These are phyloP conservation scores for Steatocranus sp. DNA, from an alignment of 2,797 vertebrate species.

Conservation along the genomic window DNA sequence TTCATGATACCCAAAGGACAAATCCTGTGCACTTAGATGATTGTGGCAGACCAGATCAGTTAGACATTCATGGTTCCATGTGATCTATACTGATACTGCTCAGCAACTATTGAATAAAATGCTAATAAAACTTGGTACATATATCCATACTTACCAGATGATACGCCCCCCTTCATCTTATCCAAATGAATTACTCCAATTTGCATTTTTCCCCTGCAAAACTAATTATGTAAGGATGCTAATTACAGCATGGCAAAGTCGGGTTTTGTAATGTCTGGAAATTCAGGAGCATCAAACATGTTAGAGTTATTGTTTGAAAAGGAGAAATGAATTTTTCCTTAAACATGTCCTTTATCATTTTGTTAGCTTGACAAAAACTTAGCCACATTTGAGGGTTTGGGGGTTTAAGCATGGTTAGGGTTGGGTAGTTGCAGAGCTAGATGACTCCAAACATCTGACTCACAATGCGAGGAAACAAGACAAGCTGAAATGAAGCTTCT, in stretches of 20 bases:
- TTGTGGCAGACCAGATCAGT: background rate
- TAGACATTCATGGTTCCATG: background rate
- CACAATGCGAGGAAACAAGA: background rate
- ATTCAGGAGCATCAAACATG: background rate
- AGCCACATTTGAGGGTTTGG: background rate
- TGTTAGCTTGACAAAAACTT: background rate
- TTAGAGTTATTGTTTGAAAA: background rate
- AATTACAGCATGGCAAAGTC: background rate
- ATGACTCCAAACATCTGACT: background rate
- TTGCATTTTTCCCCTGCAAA: background rate
- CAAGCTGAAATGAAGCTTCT: background rate
- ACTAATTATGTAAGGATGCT: background rate
- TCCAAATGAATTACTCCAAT: background rate
- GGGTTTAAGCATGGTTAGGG: background rate
- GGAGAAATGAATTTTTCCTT: background rate
- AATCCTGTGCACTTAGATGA: background rate
- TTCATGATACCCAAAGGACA: background rate
- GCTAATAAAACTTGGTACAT: background rate
- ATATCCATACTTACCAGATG: background rate
- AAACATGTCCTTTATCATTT: background rate
- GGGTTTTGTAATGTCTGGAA: background rate
- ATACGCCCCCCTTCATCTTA: background rate
- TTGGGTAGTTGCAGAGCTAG: background rate
- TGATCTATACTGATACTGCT: background rate
- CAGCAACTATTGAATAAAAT: background rate